These are phyloP conservation scores for Dreissena rostriformis DNA, from an alignment of 1,140 invertebrate species.

Conservation along the genomic window DNA sequence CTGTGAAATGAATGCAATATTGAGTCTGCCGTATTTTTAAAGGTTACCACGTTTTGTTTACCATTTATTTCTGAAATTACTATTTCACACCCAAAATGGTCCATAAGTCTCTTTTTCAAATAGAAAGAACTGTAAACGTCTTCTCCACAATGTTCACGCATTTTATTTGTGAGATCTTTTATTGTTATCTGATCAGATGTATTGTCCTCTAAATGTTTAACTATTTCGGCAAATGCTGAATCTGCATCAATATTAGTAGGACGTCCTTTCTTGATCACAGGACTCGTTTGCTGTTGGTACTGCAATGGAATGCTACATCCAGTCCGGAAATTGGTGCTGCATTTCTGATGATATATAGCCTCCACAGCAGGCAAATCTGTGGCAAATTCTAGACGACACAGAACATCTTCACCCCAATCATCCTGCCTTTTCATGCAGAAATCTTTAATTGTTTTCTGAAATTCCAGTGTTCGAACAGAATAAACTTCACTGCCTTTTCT, in stretches of 20 bases:
- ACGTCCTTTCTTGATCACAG: no score
- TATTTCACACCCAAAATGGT: background rate
- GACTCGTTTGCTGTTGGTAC: background rate
- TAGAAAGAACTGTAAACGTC: background rate
- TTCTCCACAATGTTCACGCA: background rate
- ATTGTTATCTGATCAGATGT: constrained; percentile 3
- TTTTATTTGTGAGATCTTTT: background rate
- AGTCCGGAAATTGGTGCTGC: background rate
- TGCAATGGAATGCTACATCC: background rate
- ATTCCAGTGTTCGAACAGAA: background rate
- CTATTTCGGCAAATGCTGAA: background rate
- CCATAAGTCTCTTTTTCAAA: background rate
- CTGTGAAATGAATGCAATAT: background rate
- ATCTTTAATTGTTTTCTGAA: background rate
- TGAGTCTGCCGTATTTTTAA: background rate
- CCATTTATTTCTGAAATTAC: background rate
- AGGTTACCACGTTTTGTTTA: background rate
- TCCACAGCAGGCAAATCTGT: background rate
- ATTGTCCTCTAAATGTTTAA: background rate
- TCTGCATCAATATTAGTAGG: background rate
- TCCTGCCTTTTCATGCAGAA: background rate
- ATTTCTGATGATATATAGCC: background rate
- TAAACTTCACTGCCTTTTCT: background rate
- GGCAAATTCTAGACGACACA: constrained; percentile 1
- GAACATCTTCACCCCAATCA: background rate